Evolutionary conservation across 2,113 vertebrate species (phyloP).

Genomic region (Catagonus wagneri): DNA sequence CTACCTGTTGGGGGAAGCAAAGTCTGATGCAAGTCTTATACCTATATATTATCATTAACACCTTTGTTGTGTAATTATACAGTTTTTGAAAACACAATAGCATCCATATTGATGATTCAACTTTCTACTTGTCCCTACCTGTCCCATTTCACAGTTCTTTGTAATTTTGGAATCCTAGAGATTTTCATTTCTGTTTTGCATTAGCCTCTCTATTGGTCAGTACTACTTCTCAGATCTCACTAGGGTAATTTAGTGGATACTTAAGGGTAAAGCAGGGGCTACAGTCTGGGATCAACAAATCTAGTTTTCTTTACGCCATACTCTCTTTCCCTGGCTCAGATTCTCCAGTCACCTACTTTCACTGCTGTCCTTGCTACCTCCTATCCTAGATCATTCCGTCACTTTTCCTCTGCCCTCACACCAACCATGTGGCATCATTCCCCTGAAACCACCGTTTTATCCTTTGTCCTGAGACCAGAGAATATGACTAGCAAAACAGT

Average conservation of each 20-base stretch:
- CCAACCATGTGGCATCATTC: neutral
- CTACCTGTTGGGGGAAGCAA: neutral
- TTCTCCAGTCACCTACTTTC: conserved; percentile 1
- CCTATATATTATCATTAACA: neutral
- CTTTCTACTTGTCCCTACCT: neutral
- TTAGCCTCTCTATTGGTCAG: neutral
- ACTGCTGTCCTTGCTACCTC: neutral
- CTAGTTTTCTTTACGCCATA: neutral
- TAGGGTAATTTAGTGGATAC: neutral
- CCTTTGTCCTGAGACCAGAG: conserved; percentile 18
- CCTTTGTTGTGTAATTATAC: neutral
- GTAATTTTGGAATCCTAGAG: neutral
- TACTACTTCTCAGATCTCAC: conserved; percentile 2
- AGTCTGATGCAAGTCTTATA: neutral
- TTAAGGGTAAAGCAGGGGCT: conserved; percentile 1
- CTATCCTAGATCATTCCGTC: neutral
- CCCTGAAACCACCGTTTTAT: conserved; percentile 40
- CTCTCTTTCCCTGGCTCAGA: neutral
- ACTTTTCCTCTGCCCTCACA: neutral
- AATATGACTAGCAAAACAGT: conserved; percentile 23
- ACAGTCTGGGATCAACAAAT: neutral
- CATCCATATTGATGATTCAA: neutral
- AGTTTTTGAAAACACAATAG: neutral
- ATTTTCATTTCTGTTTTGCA: conserved; percentile 39
- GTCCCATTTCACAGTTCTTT: conserved; percentile 37